A percentile compares a stretch with the other conserved stretches of the same genome.
Conservation (phyloP, 1,140 invertebrate species). For the Polypedilum vanderplanki region DNA sequence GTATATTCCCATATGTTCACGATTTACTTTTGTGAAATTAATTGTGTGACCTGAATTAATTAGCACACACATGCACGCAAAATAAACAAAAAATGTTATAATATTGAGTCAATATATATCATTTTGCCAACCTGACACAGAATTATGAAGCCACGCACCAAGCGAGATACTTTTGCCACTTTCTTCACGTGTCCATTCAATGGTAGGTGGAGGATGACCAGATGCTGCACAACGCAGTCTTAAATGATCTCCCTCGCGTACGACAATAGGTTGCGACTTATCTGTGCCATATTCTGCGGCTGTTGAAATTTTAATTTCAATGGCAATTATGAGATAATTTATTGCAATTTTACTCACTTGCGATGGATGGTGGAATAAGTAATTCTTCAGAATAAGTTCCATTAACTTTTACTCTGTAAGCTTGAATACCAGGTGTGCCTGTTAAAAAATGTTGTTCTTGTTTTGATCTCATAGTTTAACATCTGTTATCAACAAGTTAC, state of each 20-base stretch:
- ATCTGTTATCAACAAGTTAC: too few species aligned
- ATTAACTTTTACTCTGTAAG: constrained; percentile 59
- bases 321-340: not conserved
- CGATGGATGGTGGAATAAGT: constrained; percentile 71
- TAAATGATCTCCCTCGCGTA: constrained; percentile 67
- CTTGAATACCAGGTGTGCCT: constrained; percentile 64
- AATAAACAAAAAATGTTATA: constrained; percentile 30
- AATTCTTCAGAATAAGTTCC: constrained; percentile 54
- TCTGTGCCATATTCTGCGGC: not conserved
- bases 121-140: constrained; percentile 40
- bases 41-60: constrained; percentile 61
- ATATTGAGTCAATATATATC: constrained; percentile 30
- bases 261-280: constrained; percentile 46
- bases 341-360: constrained; percentile 47
- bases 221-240: constrained; percentile 67
- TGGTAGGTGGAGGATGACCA: constrained; percentile 63
- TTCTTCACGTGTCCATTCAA: constrained; percentile 70
- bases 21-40: constrained; percentile 72
- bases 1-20: constrained; percentile 81
- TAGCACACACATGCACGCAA: constrained; percentile 52
- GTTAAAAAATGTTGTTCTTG: not conserved
- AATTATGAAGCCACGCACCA: constrained; percentile 44
- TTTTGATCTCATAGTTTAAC: too few species aligned
- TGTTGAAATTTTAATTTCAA: not conserved
- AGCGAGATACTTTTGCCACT: constrained; percentile 50